phyloP scores from a whole-genome alignment of 2,797 vertebrate genomes.

The Dendrocincla fuliginosa region DNA sequence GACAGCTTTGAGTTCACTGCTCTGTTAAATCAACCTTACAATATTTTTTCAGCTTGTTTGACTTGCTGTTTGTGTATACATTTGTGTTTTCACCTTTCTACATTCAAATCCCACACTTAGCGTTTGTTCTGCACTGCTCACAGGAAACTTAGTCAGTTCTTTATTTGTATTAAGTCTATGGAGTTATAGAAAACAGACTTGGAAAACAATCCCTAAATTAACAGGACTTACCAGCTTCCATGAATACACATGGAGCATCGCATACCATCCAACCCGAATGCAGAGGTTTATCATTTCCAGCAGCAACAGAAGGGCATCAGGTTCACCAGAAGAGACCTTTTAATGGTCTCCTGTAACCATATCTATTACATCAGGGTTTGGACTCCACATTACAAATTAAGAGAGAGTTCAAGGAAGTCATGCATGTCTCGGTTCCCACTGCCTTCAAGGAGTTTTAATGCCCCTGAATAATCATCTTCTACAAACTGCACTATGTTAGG shows the following conservation, averaged over 20 bases:
- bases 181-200: slow-evolving; percentile 45
- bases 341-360: slow-evolving; percentile 24
- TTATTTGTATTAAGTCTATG: slow-evolving; percentile 17
- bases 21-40: slow-evolving; percentile 58
- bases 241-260: background rate
- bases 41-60: slow-evolving; percentile 71
- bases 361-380: slow-evolving; percentile 16
- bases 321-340: slow-evolving; percentile 54
- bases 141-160: slow-evolving; percentile 27
- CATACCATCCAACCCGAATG: background rate
- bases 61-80: slow-evolving; percentile 44
- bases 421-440: background rate
- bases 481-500: background rate
- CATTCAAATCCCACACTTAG: slow-evolving; percentile 22
- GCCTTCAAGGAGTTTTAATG: background rate
- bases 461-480: background rate
- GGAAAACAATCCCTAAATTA: slow-evolving; percentile 64
- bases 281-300: slow-evolving; percentile 58
- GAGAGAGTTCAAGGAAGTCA: slow-evolving; percentile 58
- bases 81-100: slow-evolving; percentile 64
- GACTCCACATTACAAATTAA: slow-evolving; percentile 42
- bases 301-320: slow-evolving; percentile 43
- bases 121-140: background rate
- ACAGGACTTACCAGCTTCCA: slow-evolving; percentile 6
- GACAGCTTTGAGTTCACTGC: slow-evolving; percentile 46